phyloP scores from a whole-genome alignment of 1,140 invertebrate species.

The Lepidurus arcticus region DNA sequence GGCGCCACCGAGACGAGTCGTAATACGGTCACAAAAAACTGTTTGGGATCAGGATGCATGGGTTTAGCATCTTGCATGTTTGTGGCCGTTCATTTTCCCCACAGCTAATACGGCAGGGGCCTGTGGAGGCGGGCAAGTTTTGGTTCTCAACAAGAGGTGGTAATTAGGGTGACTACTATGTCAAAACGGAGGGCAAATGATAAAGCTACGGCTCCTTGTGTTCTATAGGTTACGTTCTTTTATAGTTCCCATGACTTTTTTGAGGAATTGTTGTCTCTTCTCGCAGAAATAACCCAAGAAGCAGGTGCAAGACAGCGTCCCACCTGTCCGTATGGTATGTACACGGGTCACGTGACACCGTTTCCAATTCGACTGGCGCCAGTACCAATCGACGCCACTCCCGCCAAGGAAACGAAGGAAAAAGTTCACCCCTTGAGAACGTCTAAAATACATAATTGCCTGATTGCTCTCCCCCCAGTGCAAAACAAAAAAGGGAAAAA shows the following conservation, averaged over 20 bases:
- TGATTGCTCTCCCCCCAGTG: neutral
- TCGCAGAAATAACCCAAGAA: neutral
- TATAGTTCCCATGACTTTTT: neutral
- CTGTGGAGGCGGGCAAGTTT: constrained; percentile 17
- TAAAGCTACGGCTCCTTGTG: neutral
- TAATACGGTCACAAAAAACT: constrained; percentile 22
- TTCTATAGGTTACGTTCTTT: neutral
- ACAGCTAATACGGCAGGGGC: neutral
- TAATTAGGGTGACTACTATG: constrained; percentile 9
- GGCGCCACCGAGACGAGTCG: constrained; percentile 12
- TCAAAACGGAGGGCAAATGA: neutral
- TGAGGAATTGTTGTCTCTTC: neutral
- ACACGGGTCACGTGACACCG: constrained; percentile 9
- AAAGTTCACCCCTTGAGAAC: neutral
- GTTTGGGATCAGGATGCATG: constrained; percentile 14
- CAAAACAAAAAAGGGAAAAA: no score
- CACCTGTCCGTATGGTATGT: constrained; percentile 1
- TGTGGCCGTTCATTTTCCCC: neutral
- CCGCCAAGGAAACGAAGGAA: neutral
- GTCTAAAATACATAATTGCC: neutral
- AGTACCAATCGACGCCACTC: neutral
- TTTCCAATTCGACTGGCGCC: constrained; percentile 21
- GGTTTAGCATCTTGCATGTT: constrained; percentile 18
- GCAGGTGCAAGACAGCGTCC: neutral
- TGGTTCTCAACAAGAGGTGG: neutral